Evolutionary conservation across 2,888 invertebrate species (phyloP).

Genomic region (Scrobipalpa atriplicella): DNA sequence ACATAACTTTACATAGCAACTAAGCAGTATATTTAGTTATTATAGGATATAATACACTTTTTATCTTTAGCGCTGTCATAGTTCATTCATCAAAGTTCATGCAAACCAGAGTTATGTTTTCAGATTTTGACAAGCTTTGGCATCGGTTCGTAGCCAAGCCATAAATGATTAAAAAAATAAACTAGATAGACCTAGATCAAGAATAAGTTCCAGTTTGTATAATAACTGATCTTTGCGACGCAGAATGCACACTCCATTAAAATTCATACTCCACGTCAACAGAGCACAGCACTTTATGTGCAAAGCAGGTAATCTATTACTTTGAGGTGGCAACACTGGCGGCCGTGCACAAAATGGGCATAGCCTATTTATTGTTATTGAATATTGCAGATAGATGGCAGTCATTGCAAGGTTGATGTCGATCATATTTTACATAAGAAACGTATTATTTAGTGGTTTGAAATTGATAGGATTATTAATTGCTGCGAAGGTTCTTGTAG

Average conservation of each 20-base stretch:
- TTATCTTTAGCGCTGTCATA: too few relatives aligned
- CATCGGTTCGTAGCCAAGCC: too few relatives aligned
- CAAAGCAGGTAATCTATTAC: conserved; percentile 26
- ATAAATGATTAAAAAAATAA: too few relatives aligned
- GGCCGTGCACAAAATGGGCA: conserved; percentile 11
- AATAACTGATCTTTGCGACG: not conserved
- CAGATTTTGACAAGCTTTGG: too few relatives aligned
- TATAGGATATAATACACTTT: too few relatives aligned
- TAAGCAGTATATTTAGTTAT: not conserved
- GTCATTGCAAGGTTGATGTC: conserved; percentile 9
- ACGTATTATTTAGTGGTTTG: conserved; percentile 12
- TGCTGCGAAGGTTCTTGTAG: not conserved
- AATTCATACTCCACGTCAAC: not conserved
- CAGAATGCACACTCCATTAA: conserved; percentile 1
- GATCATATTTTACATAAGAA: conserved; percentile 16
- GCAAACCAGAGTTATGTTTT: too few relatives aligned
- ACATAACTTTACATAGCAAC: not conserved
- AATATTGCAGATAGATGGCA: conserved; percentile 10
- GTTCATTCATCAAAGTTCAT: too few relatives aligned
- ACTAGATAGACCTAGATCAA: too few relatives aligned
- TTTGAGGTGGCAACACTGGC: conserved; percentile 20
- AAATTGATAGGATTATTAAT: conserved; percentile 16
- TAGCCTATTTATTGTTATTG: not conserved
- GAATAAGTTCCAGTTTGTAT: too few relatives aligned
- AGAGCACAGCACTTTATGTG: conserved; percentile 25